These are phyloP conservation scores for Tetragnatha versicolor DNA, from an alignment of 1,140 invertebrate species.

Conservation along the genomic window DNA sequence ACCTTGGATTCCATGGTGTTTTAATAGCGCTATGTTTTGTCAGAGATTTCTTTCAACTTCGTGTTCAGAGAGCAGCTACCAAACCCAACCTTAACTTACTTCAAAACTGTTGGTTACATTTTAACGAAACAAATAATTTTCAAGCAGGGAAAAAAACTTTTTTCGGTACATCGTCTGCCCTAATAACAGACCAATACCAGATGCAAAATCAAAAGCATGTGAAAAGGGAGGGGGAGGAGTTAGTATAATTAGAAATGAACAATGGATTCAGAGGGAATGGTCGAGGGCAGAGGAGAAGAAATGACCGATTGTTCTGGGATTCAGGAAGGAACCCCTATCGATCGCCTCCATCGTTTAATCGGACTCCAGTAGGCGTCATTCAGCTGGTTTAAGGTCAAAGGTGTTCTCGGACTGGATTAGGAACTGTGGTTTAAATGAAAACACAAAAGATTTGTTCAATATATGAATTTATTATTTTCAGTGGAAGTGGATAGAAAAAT, in stretches of 20 bases:
- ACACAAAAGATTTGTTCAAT: no score
- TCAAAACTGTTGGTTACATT: no score
- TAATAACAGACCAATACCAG: background rate
- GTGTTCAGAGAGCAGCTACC: no score
- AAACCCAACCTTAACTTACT: no score
- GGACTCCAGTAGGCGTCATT: background rate
- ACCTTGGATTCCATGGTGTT: no score
- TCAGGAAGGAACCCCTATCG: conserved; percentile 27
- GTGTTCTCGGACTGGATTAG: no score
- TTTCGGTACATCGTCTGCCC: background rate
- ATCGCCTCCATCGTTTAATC: conserved; percentile 18
- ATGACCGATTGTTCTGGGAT: conserved; percentile 23
- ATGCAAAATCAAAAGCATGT: background rate
- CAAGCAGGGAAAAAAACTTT: background rate
- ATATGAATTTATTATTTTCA: no score
- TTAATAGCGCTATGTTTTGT: no score
- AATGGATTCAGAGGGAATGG: background rate
- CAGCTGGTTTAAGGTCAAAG: conserved; percentile 12
- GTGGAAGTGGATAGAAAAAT: no score
- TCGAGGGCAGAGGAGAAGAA: background rate
- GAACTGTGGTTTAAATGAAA: no score
- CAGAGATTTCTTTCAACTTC: no score
- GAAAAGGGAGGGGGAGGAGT: background rate
- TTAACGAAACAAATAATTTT: no score
- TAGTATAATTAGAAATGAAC: background rate